A percentile compares a stretch with the other conserved stretches of the same genome.
Conservation (phyloP, 2,113 vertebrate species). For the Lampris incognitus region DNA sequence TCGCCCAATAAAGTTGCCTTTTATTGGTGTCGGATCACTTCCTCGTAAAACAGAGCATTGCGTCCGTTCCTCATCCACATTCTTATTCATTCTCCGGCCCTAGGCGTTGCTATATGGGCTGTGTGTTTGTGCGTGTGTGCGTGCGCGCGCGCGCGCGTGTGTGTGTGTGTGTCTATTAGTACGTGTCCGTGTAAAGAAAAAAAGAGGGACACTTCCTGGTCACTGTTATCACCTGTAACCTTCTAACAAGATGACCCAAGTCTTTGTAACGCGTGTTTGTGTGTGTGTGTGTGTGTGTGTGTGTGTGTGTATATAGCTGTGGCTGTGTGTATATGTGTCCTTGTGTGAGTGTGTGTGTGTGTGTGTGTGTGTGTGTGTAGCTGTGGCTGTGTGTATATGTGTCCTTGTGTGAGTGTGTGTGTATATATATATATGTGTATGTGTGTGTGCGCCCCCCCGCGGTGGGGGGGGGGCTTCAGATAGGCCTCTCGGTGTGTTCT, state of each 20-base stretch:
- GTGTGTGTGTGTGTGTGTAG: not conserved
- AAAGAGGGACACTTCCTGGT: conserved; percentile 23
- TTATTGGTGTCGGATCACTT: conserved; percentile 72
- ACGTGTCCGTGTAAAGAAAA: not conserved
- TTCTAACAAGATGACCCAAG: conserved; percentile 52
- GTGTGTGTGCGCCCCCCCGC: too few relatives aligned
- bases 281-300: not conserved
- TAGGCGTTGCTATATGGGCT: conserved; percentile 28
- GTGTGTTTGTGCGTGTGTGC: not conserved
- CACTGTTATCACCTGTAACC: conserved; percentile 48
- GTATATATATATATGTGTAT: not conserved
- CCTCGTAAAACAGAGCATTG: conserved; percentile 73
- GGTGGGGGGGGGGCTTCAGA: not conserved
- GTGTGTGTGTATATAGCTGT: not conserved
- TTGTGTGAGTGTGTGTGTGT: conserved; percentile 9
- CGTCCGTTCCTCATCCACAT: conserved; percentile 58
- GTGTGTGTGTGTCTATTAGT: not conserved
- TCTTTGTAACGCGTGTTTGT: not conserved
- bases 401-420: not conserved
- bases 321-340: conserved; percentile 3
- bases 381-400: not conserved
- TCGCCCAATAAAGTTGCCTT: conserved; percentile 61
- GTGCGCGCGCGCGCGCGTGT: not conserved
- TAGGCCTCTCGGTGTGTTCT: conserved; percentile 25
- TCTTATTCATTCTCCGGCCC: conserved; percentile 44